phyloP scores from a whole-genome alignment of 2,888 invertebrate genomes.

The Tachystola acroxantha region DNA sequence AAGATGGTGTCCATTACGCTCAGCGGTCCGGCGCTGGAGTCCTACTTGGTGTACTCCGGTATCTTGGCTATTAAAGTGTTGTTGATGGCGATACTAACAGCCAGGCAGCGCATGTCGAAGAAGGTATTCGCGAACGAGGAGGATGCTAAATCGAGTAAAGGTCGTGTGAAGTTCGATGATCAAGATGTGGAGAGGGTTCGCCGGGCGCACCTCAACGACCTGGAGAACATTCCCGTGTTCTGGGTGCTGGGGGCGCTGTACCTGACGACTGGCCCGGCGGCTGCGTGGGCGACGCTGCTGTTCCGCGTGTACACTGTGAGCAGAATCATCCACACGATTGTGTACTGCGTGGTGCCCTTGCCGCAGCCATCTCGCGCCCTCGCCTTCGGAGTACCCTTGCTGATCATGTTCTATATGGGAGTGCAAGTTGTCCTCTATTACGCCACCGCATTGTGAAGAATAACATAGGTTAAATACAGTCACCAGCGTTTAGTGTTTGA shows the following conservation, averaged over 20 bases:
- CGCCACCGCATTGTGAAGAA: conserved; percentile 27
- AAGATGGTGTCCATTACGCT: conserved; percentile 15
- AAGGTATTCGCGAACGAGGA: conserved; percentile 19
- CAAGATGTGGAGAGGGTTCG: conserved; percentile 50
- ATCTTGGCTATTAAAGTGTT: conserved; percentile 17
- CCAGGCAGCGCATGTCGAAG: conserved; percentile 11
- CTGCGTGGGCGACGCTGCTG: conserved; percentile 44
- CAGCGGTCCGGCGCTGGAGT: conserved; percentile 16
- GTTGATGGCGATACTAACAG: conserved; percentile 13
- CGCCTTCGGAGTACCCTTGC: conserved; percentile 37
- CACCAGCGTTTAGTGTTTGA: too few species aligned
- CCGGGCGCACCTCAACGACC: conserved; percentile 83
- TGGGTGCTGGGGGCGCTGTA: conserved; percentile 79
- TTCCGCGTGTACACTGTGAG: conserved; percentile 74
- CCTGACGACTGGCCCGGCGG: conserved; percentile 75
- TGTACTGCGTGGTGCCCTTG: conserved; percentile 79
- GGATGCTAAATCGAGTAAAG: conserved; percentile 17
- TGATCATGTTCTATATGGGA: conserved; percentile 53
- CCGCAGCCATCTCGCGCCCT: conserved; percentile 73
- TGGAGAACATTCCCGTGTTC: conserved; percentile 84
- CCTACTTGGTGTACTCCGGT: conserved; percentile 18
- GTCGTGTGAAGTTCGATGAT: conserved; percentile 56
- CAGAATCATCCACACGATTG: conserved; percentile 80
- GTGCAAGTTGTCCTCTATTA: conserved; percentile 41
- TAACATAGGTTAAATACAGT: too few species aligned